A percentile compares a stretch with the other conserved stretches of the same genome.
Conservation (phyloP, 2,888 invertebrate species). For the Tiliacea citrago region DNA sequence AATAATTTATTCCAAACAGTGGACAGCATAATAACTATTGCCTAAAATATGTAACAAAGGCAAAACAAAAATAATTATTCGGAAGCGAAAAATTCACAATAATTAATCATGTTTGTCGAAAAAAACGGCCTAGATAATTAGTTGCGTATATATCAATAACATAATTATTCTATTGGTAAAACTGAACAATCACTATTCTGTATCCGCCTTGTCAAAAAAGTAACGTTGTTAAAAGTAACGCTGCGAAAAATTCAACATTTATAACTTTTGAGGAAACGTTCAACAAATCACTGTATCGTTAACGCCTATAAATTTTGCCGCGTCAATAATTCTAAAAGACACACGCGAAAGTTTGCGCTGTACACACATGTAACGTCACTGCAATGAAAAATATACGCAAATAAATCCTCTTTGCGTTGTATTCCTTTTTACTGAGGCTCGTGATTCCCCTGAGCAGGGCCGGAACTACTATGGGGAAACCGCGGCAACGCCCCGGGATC, state of each 20-base stretch:
- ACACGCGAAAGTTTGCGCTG: not conserved
- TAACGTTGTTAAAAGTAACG: conserved; percentile 4
- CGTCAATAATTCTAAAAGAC: conserved; percentile 7
- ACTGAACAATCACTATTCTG: conserved; percentile 25
- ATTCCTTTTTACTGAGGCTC: not conserved
- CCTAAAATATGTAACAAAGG: conserved; percentile 19
- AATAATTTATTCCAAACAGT: conserved; percentile 7
- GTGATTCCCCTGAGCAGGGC: too few relatives aligned
- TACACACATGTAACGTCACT: not conserved
- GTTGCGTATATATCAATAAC: conserved; percentile 40
- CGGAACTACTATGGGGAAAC: too few relatives aligned
- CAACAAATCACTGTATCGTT: conserved; percentile 45
- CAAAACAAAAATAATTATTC: conserved; percentile 6
- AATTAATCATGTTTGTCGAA: conserved; percentile 47
- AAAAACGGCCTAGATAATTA: conserved; percentile 41
- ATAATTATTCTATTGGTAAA: conserved; percentile 22
- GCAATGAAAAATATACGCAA: not conserved
- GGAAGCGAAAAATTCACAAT: conserved; percentile 30
- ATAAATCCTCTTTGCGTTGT: not conserved
- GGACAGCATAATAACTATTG: conserved; percentile 24
- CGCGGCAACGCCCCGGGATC: too few relatives aligned
- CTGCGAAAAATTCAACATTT: conserved; percentile 11
- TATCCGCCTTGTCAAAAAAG: conserved; percentile 50
- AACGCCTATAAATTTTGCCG: conserved; percentile 37
- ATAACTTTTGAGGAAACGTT: conserved; percentile 34